A percentile compares a stretch with the other conserved stretches of the same genome.
phyloP scores from a whole-genome alignment of 2,797 vertebrate genomes.

The Corythornis leucogaster region DNA sequence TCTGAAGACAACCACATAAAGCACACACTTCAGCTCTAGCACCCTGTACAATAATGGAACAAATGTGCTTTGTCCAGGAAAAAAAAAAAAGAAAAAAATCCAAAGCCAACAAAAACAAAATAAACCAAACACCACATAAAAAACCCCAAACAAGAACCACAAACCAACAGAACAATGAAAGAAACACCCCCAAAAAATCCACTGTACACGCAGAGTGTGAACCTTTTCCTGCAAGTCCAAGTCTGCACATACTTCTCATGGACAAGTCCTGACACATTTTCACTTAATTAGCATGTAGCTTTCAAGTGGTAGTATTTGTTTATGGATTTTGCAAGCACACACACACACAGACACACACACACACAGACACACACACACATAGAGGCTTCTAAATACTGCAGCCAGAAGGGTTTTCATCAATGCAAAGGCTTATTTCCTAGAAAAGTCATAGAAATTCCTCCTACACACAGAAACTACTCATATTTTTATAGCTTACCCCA shows the following conservation, averaged over 20 bases:
- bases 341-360: background rate
- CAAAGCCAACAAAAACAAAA: background rate
- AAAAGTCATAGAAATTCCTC: background rate
- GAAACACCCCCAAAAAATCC: background rate
- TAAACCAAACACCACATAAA: background rate
- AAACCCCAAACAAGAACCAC: background rate
- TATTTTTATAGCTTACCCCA: background rate
- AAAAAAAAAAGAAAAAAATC: background rate
- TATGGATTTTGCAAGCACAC: background rate
- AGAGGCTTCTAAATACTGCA: background rate
- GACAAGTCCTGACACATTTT: rapidly evolving
- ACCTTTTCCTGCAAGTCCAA: background rate
- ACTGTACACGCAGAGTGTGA: background rate
- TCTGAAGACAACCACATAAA: background rate
- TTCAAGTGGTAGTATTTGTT: background rate
- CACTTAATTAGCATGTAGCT: background rate
- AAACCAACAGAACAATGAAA: background rate
- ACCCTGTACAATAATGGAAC: background rate
- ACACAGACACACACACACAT: background rate
- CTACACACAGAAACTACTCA: background rate
- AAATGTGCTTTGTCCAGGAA: background rate
- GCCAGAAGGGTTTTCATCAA: background rate
- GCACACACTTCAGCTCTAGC: background rate
- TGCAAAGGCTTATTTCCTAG: background rate
- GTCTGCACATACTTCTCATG: background rate